Base-by-base conservation (phyloP, 2,113 vertebrate genomes). In the Casuarius casuarius region DNA sequence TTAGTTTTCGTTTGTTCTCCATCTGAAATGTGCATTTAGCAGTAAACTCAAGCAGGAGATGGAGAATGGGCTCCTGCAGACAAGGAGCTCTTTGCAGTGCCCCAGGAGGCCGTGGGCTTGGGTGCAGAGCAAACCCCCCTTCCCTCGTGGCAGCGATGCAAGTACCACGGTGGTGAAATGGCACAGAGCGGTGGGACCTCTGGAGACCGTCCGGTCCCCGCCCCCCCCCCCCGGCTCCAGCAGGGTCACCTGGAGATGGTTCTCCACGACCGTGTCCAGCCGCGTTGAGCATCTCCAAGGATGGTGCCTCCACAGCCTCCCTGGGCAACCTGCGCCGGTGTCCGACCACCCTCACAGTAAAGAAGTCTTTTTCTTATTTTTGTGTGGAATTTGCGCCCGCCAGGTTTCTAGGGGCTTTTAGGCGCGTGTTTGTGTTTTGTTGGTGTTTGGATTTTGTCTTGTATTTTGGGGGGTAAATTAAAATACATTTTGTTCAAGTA, bases 21-120 rank as follows among this genome's bases (percentile, higher is more conserved):
- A 0, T 42, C 82, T 63, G 2, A 1, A 22, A 18, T 2, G 4
- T 6, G 4, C 10, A 0, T 22, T 58, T 74, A 42, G 9, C 31
- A 28, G 23, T 74, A 9, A 4, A 1, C 38, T 35, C 29, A 9
- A 12, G 40, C 51, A 40, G 22, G 38, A 33, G n/a, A 38, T 29
- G 21, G 40, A 26, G 51, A 52, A 38, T 72, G n/a, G 51, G 56
- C 23, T 38, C 28, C 56, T 54, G 10, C 35, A 74, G 51, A 74
- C 42, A 68, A 29, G 28, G 31, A 42, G 40, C 66, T 68, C 20
- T 68, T 33, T 68, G 20, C 31, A 31, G 42, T 46, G 66, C 29
- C 46, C 33, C 31, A 9, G 51, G 38, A 54, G 51, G 35, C n/a
- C 38, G 5, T 38, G 23, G 28, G 51, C 29, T 40, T 54, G 52